Base-by-base conservation (phyloP, 2,888 invertebrate genomes). In the Drosophila heteroneura region DNA sequence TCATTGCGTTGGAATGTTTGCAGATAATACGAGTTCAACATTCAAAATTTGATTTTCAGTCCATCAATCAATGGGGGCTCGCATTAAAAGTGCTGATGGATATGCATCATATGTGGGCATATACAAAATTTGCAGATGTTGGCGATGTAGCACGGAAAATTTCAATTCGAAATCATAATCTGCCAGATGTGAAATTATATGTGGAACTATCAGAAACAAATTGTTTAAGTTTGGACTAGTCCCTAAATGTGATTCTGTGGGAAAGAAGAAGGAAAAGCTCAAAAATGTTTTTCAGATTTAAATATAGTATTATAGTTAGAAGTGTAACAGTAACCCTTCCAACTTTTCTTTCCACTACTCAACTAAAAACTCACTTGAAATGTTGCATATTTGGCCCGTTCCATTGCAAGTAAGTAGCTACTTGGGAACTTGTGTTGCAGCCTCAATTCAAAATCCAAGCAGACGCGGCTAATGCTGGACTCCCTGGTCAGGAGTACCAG, bases 11-110 rank as follows among this genome's bases (percentile, higher is more conserved):
- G 79, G 74, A 82, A 87, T 85, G 62, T 44, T 53, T 60, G 57
- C 72, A 78, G 69, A 74, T 82, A 83, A 84, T 82, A 70, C 64
- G 54, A 37, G 52, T 69, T 44, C 41, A 54, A 35, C 39, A 26
- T 26, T 35, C 56, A 44, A 51, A 60, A 39, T 72, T 69, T 44
- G 63, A 65, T 74, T 80, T 72, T 76, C 57, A 85, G 82, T 81
- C 58, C 65, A 86, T 85, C 76, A 86, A 85, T 85, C 86, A 83
- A 62, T 74, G n/a, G 30, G 51, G 22, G 49, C 39, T 57, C 26
- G 51, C 54, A 22, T 3, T 22, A 7, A 9, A 68, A 12, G 47
- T 72, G 85, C 37, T 59, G 83, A 88, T 73, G 22, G 74, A 85
- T 58, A n/a, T 0, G 56, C 64, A 28, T 64, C 74, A 73, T 60